Base-by-base conservation (phyloP, 2,888 invertebrate genomes). In the Aporophyla nigra region DNA sequence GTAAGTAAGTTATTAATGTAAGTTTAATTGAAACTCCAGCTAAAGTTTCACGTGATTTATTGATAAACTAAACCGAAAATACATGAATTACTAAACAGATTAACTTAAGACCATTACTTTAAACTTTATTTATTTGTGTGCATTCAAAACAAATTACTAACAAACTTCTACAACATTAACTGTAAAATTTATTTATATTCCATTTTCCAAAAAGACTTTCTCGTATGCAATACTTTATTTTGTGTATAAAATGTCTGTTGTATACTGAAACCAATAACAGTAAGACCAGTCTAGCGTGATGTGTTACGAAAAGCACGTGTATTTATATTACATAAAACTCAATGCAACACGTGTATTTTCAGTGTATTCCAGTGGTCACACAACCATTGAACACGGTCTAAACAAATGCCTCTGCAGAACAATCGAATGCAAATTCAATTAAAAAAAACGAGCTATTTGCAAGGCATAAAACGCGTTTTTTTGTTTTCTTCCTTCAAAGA, bases 41-140 rank as follows among this genome's bases (percentile, higher is more conserved):
- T n/a, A 24, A 61, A 69, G n/a, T 54, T 59, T 14, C 5, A 63
- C 24, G 5, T 78, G 61, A 78, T 78, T 76, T 69, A 49, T 40
- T 49, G n/a, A n/a, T 43, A 51, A 71, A 49, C 24, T n/a, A 21
- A 59, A n/a, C 14, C 58, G 19, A 76, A 58, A 10, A 51, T 5
- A 40, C 14, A 21, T 40, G 14, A 62, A 49, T 54, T 21, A n/a
- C n/a, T 49, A 40, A 54, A 16, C 53, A 6, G 27, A 54, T 61
- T 54, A 43, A 27, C 27, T 16, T 5, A 40, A 43, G 5, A 10
- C 40, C 6, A 76, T 27, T 54, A 12, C 16, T 51, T 33, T 5
- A 65, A 54, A 56, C 9, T 51, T 16, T 40, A 56, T 63, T 70
- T 71, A 70, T 56, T 73, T 51, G 61, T 19, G 14, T 14, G 33